These are phyloP conservation scores for Tympanuchus pallidicinctus DNA, from an alignment of 2,113 vertebrate genomes.

Conservation along the genomic window DNA sequence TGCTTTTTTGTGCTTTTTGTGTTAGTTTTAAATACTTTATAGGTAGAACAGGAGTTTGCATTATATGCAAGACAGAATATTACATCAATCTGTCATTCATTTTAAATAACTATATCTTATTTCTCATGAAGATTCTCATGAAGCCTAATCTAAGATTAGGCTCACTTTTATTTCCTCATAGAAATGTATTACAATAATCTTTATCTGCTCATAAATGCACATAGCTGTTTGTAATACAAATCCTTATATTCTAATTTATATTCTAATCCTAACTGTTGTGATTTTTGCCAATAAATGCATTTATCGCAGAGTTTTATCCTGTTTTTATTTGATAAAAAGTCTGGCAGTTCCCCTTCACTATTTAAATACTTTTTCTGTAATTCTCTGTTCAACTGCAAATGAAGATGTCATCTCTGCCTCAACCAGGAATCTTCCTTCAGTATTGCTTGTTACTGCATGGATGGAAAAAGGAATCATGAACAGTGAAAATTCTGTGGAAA, in stretches of 20 bases:
- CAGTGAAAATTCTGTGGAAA: background rate
- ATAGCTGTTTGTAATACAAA: background rate
- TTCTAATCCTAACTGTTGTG: background rate
- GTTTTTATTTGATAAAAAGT: background rate
- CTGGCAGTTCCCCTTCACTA: background rate
- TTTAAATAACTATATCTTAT: constrained; percentile 6
- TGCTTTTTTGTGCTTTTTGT: background rate
- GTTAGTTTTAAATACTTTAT: background rate
- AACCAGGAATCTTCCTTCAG: background rate
- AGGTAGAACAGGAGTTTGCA: background rate
- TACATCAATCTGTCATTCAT: background rate
- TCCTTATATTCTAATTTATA: background rate
- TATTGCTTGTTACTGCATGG: background rate
- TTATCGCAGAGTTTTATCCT: background rate
- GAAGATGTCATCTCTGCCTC: background rate
- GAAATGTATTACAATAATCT: background rate
- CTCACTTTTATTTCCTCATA: constrained; percentile 11
- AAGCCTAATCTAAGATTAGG: background rate
- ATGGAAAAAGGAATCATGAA: background rate
- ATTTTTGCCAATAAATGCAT: background rate
- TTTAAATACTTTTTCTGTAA: background rate
- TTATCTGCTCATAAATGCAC: background rate
- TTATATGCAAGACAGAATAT: background rate
- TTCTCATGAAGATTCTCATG: background rate
- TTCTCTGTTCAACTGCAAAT: background rate